Base-by-base conservation (phyloP, 64 coral and sea anemone genomes). In the Orbicella faveolata region DNA sequence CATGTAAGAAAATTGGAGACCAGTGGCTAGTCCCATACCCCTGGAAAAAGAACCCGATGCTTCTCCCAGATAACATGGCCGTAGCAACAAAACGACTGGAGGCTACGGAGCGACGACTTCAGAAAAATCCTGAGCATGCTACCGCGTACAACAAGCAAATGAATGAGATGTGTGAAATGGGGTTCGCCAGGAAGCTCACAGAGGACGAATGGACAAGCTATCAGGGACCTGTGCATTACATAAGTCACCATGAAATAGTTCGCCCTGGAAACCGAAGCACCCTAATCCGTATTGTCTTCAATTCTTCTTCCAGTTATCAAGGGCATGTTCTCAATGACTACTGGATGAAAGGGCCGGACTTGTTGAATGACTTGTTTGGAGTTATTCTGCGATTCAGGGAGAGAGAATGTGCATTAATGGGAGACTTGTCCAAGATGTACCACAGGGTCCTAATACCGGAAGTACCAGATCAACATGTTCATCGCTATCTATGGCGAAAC, bases 1-100 rank as follows among this genome's bases (percentile, higher is more conserved):
- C 93, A 14, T 87, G 88, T 30, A 5, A 41, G 74, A 90, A 91
- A 53, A 34, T 81, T 20, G 84, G 82, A 36, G 84, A 76, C 17
- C 94, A 91, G 53, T 95, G 94, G 94, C n/a, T 83, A 21, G 68
- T 95, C 36, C 85, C 94, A 15, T 92, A 92, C 48, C 89, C 83
- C 9, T 94, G 93, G 93, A 90, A 80, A 73, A 87, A 78, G 44
- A 61, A 90, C 36, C 88, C 93, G 18, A 79, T 1, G 2, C 25
- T 70, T 8, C 52, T 94, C 57, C 93, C 93, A 39, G 76, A 94
- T 21, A 94, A 94, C 53, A 73, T 73, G 86, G 63, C 23, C 8
- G 10, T 68, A 63, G 88, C 88, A 63, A 26, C 61, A 34, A 94
- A 90, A 62, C 82, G 64, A 17, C 52, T 94, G 63, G 88, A 90